Evolutionary conservation across 2,797 vertebrate species (phyloP), one percentile per base, ranked within the genome.

Genomic region (Malacoraja senta): DNA sequence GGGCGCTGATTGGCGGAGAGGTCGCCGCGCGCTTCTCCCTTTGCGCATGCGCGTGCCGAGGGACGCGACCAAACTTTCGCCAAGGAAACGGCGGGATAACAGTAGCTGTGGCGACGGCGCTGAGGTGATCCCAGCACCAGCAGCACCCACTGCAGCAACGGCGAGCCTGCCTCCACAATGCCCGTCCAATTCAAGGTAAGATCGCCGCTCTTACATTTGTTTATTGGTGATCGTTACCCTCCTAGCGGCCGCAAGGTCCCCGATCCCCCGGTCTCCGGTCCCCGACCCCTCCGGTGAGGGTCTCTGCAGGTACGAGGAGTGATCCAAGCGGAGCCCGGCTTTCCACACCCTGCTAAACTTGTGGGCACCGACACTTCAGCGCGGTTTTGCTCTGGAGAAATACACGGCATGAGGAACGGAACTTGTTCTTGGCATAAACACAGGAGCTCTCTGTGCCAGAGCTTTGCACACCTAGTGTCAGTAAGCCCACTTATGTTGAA

Each of bases 31-130:
- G 26, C 44, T 53, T 53, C 15, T 68, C 15, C 0, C 53, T 26
- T 1, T 53, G 68, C 90, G 90, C 90, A 4, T 74, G 90, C 71
- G 90, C 38, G 29, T 15, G 21, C 10, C 44, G 44, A 17, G 90
- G 26, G 68, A 91, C 90, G 90, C 90, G 3, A 35, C 44, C 44
- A 53, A 53, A 53, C 21, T 9, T 35, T 91, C 21, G 38, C 21
- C 65, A 91, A 74, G 71, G 65, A 72, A 91, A 91, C 90, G 38
- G 63, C 2, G 61, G 32, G 32, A 17, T 3, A 21, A 35, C 61
- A 88, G 17, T 21, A 1, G 2, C 53, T 0, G n/a, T 0, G 44
- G 44, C 1, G 13, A 9, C 0, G 0, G 29, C 19, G 44, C 0
- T 8, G 58, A 6, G 29, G 1, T 77, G n/a, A 35, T 8, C 2